Evolutionary conservation across 2,113 vertebrate genomes (phyloP), one percentile per base, ranked within the genome.

Genomic region (Halichoerus grypus): DNA sequence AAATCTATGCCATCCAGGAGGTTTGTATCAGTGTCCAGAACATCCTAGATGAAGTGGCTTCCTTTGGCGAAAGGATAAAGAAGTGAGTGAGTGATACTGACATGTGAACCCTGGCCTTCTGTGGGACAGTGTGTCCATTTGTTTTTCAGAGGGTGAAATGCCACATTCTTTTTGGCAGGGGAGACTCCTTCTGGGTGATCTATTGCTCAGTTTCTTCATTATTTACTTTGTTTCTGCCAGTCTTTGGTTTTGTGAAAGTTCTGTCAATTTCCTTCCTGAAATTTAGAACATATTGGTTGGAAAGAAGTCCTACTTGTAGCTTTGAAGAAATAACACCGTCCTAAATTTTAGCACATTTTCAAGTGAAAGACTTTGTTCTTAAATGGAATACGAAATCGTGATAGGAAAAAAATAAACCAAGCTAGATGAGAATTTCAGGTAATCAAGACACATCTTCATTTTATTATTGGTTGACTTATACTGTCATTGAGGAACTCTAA

Each of bases 1-100:
- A 99, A 99, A 99, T 99, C 95, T 99, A 99, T 98, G 99, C 99
- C 98, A 99, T 99, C 98, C 99, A 99, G 98, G 99, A 99, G 98
- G 99, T 99, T 97, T 99, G 99, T 98, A 99, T 99, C 99, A 99
- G 99, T 97, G 99, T 99, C 97, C 99, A 99, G 99, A 99, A 99
- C 98, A 99, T 99, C 39, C 99, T 99, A 98, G 99, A 99, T 99
- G 99, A 99, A 98, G 99, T 99, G 97, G 99, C 99, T 98, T 99
- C 99, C 98, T 99, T 99, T 71, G 99, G 99, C 95, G 99, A 99
- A 98, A 99, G 99, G 98, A 99, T 99, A 99, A 99, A 99, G 98
- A 99, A 99, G 99, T 99, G 99, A 99, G 99, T 99, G 88, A 99
- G 99, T 99, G 88, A 79, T 59, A 59, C 76, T 95, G 95, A 91